Percentiles rank a stretch among this genome's conserved stretches.
Evolutionary conservation across 2,888 invertebrate species (phyloP).

Genomic region (Incurvaria masculella): DNA sequence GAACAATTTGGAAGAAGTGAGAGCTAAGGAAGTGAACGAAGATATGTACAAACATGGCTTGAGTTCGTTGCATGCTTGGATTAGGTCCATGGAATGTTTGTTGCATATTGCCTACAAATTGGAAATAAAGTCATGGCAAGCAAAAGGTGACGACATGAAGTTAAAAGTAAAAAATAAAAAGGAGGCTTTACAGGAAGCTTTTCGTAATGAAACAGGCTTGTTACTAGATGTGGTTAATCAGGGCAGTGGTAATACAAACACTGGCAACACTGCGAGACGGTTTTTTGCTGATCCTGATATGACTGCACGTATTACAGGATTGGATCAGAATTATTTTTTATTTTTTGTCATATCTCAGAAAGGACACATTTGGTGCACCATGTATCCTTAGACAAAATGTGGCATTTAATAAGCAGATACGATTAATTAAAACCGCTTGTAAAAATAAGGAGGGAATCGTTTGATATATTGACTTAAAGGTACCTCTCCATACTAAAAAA

Average conservation of each 20-base stretch:
- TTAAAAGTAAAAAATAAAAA: background rate
- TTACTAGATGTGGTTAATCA: slow-evolving; percentile 3
- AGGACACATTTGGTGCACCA: no score
- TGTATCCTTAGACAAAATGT: no score
- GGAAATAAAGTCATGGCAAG: background rate
- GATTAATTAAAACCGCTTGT: no score
- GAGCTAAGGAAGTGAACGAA: background rate
- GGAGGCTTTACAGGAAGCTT: background rate
- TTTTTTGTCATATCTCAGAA: no score
- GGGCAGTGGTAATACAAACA: slow-evolving; percentile 4
- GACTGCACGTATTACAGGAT: slow-evolving; percentile 3
- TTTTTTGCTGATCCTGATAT: slow-evolving; percentile 4
- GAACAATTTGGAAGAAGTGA: slow-evolving; percentile 3
- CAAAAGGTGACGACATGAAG: background rate
- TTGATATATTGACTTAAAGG: no score
- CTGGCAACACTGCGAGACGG: slow-evolving; percentile 5
- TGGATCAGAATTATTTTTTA: no score
- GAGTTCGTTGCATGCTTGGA: slow-evolving; percentile 9
- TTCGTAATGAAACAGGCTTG: slow-evolving; percentile 1
- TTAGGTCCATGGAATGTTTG: slow-evolving; percentile 6
- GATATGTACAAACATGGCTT: slow-evolving; percentile 3
- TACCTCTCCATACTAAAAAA: no score
- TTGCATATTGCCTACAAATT: background rate
- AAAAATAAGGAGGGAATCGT: no score
- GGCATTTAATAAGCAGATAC: no score